A percentile compares a stretch with the other conserved stretches of the same genome.
Conservation (phyloP, 2,888 invertebrate species). For the Cephus runcator region DNA sequence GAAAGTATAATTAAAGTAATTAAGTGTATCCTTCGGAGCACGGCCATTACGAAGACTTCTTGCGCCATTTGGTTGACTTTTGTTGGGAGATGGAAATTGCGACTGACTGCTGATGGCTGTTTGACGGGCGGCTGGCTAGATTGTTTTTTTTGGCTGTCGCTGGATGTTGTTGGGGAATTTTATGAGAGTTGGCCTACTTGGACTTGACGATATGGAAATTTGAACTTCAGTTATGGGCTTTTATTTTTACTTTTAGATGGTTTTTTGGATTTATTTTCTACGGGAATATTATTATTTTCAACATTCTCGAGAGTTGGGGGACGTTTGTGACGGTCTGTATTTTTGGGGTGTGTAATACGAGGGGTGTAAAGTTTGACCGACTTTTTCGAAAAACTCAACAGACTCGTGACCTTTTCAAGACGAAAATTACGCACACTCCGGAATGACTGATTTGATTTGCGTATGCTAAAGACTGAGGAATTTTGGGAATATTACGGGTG, state of each 20-base stretch:
- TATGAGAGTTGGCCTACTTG: background rate
- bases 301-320: background rate
- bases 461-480: background rate
- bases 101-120: background rate
- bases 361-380: background rate
- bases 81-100: background rate
- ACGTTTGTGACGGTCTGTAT: background rate
- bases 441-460: too few species aligned
- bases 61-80: background rate
- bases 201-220: background rate
- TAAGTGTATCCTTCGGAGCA: background rate
- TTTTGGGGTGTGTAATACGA: background rate
- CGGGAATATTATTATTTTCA: background rate
- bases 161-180: background rate
- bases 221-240: background rate
- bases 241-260: background rate
- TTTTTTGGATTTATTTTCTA: background rate
- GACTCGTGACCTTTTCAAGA: background rate
- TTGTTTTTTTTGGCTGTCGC: background rate
- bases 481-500: background rate
- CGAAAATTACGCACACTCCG: background rate
- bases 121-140: background rate
- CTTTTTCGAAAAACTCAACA: background rate
- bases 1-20: background rate
- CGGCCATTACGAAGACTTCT: background rate